Base-by-base conservation (phyloP, 1,140 invertebrate genomes). In the Manduca sexta region DNA sequence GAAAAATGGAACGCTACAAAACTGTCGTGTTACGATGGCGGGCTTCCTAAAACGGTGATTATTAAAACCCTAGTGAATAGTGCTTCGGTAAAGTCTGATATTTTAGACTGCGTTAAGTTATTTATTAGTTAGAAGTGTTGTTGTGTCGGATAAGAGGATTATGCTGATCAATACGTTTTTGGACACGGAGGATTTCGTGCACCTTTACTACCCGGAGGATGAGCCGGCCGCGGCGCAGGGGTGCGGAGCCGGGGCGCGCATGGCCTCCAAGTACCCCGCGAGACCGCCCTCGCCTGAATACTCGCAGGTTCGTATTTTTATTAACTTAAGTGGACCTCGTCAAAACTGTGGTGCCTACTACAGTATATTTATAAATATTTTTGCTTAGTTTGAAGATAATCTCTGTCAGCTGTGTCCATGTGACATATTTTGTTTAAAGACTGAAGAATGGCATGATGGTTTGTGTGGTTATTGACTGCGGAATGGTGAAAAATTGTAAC, bases 131-230 rank as follows among this genome's bases (percentile, higher is more conserved):
- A 65, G 68, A 41, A 14, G 21, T 68, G 60, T 70, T 14, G 8
- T 63, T 60, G 47, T 69, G 63, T 37, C 54, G 47, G 4, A 8
- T 26, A 8, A 26, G 21, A 64, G 73, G 72, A 81, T 60, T 74
- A 85, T 85, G 82, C 70, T 85, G 74, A 85, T 85, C 69, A 85
- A 84, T 62, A 84, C 82, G 45, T 82, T 65, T 46, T 69, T 85
- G 64, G 82, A 85, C 72, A 84, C 80, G 66, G 82, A 85, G 68
- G 82, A 85, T 69, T 85, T 85, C 72, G 82, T 85, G 70, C 80
- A 85, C 38, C 61, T 85, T 13, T 81, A 84, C 58, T 85, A 83
- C 46, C 66, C 74, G 13, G 82, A 85, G 65, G 82, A 85, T 80
- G 79, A 84, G 54, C 63, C 66, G 33, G 53, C 68, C 13, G 57